phyloP scores from a whole-genome alignment of 2,113 vertebrate species.

The Scophthalmus maximus region DNA sequence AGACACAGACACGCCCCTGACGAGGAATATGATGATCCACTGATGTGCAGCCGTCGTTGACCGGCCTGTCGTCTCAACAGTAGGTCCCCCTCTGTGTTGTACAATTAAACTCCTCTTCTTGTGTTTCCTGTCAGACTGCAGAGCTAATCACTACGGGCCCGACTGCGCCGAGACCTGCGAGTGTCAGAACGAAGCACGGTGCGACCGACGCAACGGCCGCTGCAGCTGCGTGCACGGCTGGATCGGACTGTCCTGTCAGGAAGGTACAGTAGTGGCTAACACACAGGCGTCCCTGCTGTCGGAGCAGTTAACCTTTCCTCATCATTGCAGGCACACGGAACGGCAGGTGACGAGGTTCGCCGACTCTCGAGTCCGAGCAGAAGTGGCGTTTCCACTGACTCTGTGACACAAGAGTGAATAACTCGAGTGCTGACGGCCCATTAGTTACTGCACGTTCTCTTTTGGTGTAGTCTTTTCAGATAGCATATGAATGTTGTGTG shows the following conservation, averaged over 20 bases:
- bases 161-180: slow-evolving; percentile 86
- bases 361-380: slow-evolving; percentile 3
- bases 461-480: slow-evolving; percentile 18
- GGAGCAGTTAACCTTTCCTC: not conserved
- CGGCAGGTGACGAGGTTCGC: slow-evolving; percentile 32
- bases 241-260: slow-evolving; percentile 85
- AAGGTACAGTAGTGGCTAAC: slow-evolving; percentile 80
- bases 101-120: too few species aligned
- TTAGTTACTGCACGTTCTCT: slow-evolving; percentile 38
- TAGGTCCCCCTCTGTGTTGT: not conserved
- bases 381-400: slow-evolving; percentile 57
- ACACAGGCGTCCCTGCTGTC: not conserved
- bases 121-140: slow-evolving; percentile 84
- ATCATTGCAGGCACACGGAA: not conserved
- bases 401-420: slow-evolving; percentile 52
- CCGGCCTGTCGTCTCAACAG: too few species aligned
- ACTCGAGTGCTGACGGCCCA: slow-evolving; percentile 54
- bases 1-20: too few species aligned
- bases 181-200: slow-evolving; percentile 84
- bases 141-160: slow-evolving; percentile 81
- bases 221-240: slow-evolving; percentile 86
- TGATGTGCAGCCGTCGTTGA: too few species aligned
- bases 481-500: slow-evolving; percentile 14
- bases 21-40: too few species aligned
- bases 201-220: slow-evolving; percentile 83